phyloP scores from a whole-genome alignment of 1,140 invertebrate species.

The Ptiloglossa arizonensis region DNA sequence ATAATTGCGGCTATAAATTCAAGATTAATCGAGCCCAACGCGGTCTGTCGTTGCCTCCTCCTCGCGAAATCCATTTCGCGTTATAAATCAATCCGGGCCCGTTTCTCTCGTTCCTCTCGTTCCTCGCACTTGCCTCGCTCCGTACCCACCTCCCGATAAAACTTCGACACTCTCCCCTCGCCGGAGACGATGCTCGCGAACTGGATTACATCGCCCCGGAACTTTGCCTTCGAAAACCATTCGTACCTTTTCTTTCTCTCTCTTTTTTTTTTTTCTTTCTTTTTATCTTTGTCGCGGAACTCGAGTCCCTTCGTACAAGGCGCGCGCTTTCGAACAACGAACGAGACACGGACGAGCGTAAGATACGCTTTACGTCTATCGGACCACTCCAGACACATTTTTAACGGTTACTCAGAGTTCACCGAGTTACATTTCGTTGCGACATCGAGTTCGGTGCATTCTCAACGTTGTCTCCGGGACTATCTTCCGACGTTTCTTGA shows the following conservation, averaged over 20 bases:
- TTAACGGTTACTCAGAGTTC: no score
- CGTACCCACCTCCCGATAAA: conserved; percentile 68
- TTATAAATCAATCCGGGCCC: conserved; percentile 70
- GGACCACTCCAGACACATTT: no score
- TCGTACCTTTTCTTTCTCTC: neutral
- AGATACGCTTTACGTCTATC: no score
- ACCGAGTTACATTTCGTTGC: no score
- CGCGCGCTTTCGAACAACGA: no score
- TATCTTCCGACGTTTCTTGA: no score
- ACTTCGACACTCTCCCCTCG: conserved; percentile 57
- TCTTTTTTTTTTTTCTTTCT: no score
- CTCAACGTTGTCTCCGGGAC: no score
- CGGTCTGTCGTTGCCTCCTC: conserved; percentile 69
- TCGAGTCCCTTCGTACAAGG: conserved; percentile 45
- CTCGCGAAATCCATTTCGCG: conserved; percentile 73
- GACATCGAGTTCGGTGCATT: no score
- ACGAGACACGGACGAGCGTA: no score
- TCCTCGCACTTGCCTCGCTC: conserved; percentile 35
- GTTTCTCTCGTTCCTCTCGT: conserved; percentile 62
- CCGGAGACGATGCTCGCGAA: conserved; percentile 56
- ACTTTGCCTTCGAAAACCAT: conserved; percentile 30
- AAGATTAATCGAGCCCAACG: conserved; percentile 73
- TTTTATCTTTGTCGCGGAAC: no score
- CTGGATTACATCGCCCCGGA: conserved; percentile 51
- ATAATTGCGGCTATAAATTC: conserved; percentile 76